phyloP scores from a whole-genome alignment of 1,140 invertebrate genomes.

The Listronotus oregonensis region DNA sequence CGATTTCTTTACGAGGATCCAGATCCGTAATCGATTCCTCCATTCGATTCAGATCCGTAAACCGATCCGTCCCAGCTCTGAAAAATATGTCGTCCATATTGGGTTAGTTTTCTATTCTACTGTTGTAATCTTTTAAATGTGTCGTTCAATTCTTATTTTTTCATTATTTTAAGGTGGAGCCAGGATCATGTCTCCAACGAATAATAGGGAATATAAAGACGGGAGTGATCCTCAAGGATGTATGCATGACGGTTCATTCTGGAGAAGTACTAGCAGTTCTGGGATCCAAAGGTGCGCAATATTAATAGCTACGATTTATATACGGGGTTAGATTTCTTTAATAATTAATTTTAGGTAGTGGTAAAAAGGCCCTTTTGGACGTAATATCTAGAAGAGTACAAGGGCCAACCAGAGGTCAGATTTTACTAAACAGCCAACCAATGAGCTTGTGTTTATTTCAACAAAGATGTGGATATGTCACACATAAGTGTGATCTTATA shows the following conservation, averaged over 20 bases:
- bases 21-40: too few relatives aligned
- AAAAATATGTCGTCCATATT: too few relatives aligned
- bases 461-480: constrained; percentile 83
- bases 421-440: constrained; percentile 82
- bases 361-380: constrained; percentile 88
- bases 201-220: constrained; percentile 79
- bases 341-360: constrained; percentile 72
- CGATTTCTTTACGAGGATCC: too few relatives aligned
- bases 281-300: constrained; percentile 81
- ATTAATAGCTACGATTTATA: too few relatives aligned
- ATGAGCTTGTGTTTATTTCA: constrained; percentile 81
- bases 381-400: constrained; percentile 81
- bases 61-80: too few relatives aligned
- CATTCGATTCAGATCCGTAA: too few relatives aligned
- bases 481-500: constrained; percentile 79
- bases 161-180: constrained; percentile 68
- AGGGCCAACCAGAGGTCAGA: constrained; percentile 79
- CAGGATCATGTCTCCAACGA: constrained; percentile 75
- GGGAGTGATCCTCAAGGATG: constrained; percentile 86
- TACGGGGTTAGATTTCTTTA: too few relatives aligned
- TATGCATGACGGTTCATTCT: constrained; percentile 85
- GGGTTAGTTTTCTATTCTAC: too few relatives aligned
- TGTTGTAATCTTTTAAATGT: too few relatives aligned
- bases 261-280: constrained; percentile 90
- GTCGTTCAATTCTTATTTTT: too few relatives aligned